These are phyloP conservation scores for Gallinago undulata DNA, from an alignment of 2,113 vertebrate genomes.

Conservation along the genomic window DNA sequence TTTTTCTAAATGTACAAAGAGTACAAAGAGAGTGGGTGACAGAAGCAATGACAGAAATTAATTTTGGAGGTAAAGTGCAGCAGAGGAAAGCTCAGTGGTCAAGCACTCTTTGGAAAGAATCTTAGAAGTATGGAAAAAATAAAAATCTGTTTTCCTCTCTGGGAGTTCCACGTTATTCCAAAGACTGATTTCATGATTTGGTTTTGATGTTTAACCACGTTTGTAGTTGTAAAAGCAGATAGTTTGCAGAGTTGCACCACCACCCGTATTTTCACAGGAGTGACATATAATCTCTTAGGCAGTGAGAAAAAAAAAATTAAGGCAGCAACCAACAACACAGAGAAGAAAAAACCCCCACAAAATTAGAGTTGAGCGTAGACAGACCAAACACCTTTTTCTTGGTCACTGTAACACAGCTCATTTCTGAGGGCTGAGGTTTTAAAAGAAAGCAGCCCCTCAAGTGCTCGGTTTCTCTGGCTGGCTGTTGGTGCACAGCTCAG, in stretches of 20 bases:
- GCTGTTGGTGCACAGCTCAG: neutral
- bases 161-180: neutral
- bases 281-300: neutral
- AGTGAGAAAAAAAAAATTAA: neutral
- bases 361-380: neutral
- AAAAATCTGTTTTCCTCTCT: neutral
- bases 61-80: neutral
- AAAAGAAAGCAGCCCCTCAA: neutral
- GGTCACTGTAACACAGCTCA: rapidly evolving
- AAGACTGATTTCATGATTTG: neutral
- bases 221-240: neutral
- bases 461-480: neutral
- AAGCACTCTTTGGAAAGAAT: neutral
- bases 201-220: neutral
- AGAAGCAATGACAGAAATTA: neutral
- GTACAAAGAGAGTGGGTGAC: neutral
- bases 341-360: neutral
- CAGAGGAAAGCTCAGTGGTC: neutral
- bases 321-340: neutral
- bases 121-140: neutral
- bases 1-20: neutral
- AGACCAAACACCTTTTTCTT: neutral
- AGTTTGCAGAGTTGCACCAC: neutral
- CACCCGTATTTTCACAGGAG: rapidly evolving
- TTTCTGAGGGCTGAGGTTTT: neutral